A percentile compares a stretch with the other conserved stretches of the same genome.
phyloP scores from a whole-genome alignment of 2,113 vertebrate species.

The Eclectus roratus region DNA sequence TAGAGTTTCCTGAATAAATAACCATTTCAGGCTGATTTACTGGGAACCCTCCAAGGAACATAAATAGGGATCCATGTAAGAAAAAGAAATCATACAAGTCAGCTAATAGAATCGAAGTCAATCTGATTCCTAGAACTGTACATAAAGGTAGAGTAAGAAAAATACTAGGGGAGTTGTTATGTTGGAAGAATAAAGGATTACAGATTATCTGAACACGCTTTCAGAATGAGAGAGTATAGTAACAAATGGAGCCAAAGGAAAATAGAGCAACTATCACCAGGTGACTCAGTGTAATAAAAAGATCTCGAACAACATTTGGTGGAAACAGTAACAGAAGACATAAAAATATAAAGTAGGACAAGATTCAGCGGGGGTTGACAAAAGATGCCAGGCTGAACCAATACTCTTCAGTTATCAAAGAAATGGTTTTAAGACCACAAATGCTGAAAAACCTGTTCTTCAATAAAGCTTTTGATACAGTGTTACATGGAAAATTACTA shows the following conservation, averaged over 20 bases:
- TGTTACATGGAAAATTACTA: background rate
- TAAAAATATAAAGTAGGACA: background rate
- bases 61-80: background rate
- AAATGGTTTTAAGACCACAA: background rate
- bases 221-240: background rate
- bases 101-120: background rate
- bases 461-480: background rate
- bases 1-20: background rate
- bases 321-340: background rate
- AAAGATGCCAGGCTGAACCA: background rate
- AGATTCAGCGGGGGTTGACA: background rate
- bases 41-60: background rate
- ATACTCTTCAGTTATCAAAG: background rate
- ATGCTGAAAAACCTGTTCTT: background rate
- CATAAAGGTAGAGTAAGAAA: background rate
- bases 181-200: background rate
- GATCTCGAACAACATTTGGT: background rate
- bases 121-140: background rate
- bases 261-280: background rate
- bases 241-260: background rate
- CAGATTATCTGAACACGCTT: background rate
- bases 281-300: background rate
- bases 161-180: background rate
- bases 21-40: background rate
- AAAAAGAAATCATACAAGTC: background rate